A percentile compares a stretch with the other conserved stretches of the same genome.
Conservation (phyloP, 2,888 invertebrate species). For the Standfussiana lucernea region DNA sequence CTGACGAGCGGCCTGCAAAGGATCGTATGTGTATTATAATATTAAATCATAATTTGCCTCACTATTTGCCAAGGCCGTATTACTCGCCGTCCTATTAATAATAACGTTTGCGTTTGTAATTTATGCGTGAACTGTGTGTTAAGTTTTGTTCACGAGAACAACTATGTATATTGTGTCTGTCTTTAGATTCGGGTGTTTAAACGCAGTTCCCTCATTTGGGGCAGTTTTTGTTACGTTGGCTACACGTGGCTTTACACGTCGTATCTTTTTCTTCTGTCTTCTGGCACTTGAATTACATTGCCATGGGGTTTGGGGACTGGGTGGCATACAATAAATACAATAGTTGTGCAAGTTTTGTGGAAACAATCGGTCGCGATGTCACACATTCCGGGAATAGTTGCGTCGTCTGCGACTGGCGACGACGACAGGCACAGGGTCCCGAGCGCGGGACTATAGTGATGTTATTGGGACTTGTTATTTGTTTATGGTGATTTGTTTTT, state of each 20-base stretch:
- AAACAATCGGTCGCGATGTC: conserved; percentile 52
- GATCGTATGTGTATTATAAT: conserved; percentile 56
- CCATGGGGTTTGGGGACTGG: no score
- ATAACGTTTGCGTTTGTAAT: conserved; percentile 47
- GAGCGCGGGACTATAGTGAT: conserved; percentile 32
- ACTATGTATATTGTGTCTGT: conserved; percentile 16
- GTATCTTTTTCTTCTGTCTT: not conserved
- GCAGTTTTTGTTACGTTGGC: conserved; percentile 3
- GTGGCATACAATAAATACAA: no score
- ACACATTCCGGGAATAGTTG: conserved; percentile 60
- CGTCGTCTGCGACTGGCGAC: conserved; percentile 35
- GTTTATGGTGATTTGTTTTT: not conserved
- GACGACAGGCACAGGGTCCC: conserved; percentile 21
- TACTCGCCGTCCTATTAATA: conserved; percentile 47
- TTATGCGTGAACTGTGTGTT: conserved; percentile 51
- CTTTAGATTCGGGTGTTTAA: conserved; percentile 2
- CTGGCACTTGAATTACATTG: no score
- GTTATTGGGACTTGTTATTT: not conserved
- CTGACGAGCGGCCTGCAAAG: conserved; percentile 41
- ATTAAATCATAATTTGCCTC: conserved; percentile 63
- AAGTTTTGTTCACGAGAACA: conserved; percentile 50
- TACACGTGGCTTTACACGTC: not conserved
- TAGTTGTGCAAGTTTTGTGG: conserved; percentile 29
- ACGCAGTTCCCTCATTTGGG: conserved; percentile 8
- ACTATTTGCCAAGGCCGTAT: conserved; percentile 58